Evolutionary conservation across 37 sponge, comb jelly and placozoan genomes (phyloP), one percentile per base, ranked within the genome.

Genomic region (Dysidea cf. avara): DNA sequence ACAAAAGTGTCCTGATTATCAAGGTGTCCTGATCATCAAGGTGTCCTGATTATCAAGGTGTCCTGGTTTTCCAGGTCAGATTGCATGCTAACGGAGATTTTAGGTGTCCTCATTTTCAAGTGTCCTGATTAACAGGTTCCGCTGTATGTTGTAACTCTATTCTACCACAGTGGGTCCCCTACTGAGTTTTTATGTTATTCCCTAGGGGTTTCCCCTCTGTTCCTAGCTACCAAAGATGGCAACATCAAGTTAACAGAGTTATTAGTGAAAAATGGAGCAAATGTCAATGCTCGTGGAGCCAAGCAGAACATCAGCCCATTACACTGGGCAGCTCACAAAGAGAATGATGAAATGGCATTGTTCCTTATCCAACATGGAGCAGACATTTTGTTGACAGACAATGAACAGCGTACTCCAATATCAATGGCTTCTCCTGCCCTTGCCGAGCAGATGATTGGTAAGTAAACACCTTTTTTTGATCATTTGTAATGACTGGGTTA

Each of bases 251-350:
- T 90, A 11, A 86, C 77, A 3, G 55, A 66, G 40, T 61, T 55
- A 7, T 37, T 90, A 22, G 40, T 85, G 5, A 55, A 51, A 32
- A 60, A 67, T 0, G 60, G 64, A 1, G 84, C 68, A 0, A n/a
- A 69, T 18, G 73, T 76, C 30, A 76, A 84, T 25, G 0, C 24
- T 3, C 33, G 11, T n/a, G 85, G 81, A 20, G 85, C 75, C 1
- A 14, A 54, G 20, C 85, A 83, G 39, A 26, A 39, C 24, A 63
- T 83, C 22, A 71, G 74, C 14, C 78, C 91, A 0, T 64, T 90
- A 7, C 91, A 90, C 78, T 90, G 86, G 86, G 91, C 91, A 24
- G 86, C 91, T 0, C 78, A 81, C 63, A 90, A 85, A 53, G 86
- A 90, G 50, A 20, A 32, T 9, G 62, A 51, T 18, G 81, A 75